Conservation (phyloP, 2,113 vertebrate species). For the Thymallus thymallus region DNA sequence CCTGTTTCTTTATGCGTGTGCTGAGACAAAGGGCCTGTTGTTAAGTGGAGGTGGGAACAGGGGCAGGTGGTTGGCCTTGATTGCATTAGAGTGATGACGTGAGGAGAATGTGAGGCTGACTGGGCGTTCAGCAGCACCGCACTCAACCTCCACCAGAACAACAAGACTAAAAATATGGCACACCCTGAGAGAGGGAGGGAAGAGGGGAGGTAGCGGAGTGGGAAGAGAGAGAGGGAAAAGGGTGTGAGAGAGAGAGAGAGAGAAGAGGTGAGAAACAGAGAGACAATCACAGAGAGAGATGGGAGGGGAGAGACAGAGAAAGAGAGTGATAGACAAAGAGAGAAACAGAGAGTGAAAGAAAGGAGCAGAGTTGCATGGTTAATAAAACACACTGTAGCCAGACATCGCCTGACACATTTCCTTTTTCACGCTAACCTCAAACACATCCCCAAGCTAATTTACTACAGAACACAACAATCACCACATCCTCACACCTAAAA, state of each 20-base stretch:
- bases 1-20: constrained; percentile 32
- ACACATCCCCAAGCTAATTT: background rate
- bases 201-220: background rate
- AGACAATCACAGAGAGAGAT: no score
- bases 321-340: background rate
- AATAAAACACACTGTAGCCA: background rate
- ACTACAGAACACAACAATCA: background rate
- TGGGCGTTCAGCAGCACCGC: constrained; percentile 24
- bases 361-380: background rate
- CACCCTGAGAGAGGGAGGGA: background rate
- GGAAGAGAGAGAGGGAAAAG: no score
- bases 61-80: constrained; percentile 42
- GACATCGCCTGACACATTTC: background rate
- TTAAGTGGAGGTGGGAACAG: constrained; percentile 33
- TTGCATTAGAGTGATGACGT: constrained; percentile 52
- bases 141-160: constrained; percentile 24
- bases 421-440: background rate
- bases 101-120: background rate
- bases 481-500: background rate
- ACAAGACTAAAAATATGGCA: background rate
- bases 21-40: constrained; percentile 44
- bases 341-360: background rate
- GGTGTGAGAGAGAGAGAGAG: no score
- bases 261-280: no score
- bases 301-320: background rate